Evolutionary conservation across 2,888 invertebrate genomes (phyloP).

Genomic region (Meteorus cinctellus): DNA sequence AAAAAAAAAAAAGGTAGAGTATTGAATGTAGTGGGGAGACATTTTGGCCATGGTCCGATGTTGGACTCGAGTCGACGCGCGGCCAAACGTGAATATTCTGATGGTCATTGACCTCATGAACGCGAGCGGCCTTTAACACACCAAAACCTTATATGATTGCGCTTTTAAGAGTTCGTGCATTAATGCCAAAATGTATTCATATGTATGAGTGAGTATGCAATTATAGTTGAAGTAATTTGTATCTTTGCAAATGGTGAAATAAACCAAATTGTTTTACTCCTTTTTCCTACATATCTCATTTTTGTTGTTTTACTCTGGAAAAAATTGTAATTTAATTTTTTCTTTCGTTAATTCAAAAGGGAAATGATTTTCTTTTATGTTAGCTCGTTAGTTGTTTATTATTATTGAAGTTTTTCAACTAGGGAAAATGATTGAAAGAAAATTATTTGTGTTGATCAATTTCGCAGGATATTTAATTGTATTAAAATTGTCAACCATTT

Average conservation of each 20-base stretch:
- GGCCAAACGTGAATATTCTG: slow-evolving; percentile 70
- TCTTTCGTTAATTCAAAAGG: no score
- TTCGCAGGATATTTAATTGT: no score
- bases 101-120: slow-evolving; percentile 68
- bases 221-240: slow-evolving; percentile 14
- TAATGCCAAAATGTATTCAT: slow-evolving; percentile 17
- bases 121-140: slow-evolving; percentile 66
- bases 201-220: background rate
- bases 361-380: no score
- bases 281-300: background rate
- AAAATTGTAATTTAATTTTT: background rate
- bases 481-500: no score
- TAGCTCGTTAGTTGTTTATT: no score
- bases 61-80: slow-evolving; percentile 51
- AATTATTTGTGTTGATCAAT: no score
- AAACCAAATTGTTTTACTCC: background rate
- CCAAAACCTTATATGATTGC: slow-evolving; percentile 59
- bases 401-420: no score
- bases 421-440: no score
- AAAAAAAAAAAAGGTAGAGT: background rate
- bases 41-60: slow-evolving; percentile 54
- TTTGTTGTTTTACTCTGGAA: background rate
- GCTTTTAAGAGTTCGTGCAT: slow-evolving; percentile 23
- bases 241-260: background rate
- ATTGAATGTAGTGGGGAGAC: slow-evolving; percentile 26